Conservation (phyloP, 53 echinoderm and acorn worm genomes). For the Temnopleurus reevesii region DNA sequence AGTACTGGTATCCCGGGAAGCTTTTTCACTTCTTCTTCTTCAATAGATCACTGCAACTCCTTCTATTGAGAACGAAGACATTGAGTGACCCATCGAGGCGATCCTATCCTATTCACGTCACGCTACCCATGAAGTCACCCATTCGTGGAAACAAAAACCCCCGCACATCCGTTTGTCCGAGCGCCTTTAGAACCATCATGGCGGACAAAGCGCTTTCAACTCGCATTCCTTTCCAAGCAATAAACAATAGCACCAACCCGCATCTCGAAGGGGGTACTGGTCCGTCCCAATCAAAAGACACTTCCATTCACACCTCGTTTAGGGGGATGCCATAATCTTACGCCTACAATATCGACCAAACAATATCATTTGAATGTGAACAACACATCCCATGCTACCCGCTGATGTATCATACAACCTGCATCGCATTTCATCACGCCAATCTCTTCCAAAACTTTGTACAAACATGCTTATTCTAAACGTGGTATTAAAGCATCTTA, state of each 20-base stretch:
- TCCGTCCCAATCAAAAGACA: conserved; percentile 18
- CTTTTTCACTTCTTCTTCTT: no score
- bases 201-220: conserved; percentile 42
- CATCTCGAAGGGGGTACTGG: conserved; percentile 12
- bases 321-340: background rate
- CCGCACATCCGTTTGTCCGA: background rate
- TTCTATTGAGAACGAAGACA: background rate
- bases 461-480: background rate
- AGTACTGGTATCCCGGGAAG: background rate
- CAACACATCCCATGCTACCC: conserved; percentile 2
- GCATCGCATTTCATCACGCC: background rate
- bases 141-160: conserved; percentile 17
- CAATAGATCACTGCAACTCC: background rate
- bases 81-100: background rate
- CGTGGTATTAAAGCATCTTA: background rate
- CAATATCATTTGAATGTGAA: conserved; percentile 40
- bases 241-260: conserved; percentile 25
- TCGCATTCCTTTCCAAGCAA: conserved; percentile 1
- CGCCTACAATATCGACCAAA: conserved; percentile 21
- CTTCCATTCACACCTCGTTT: conserved; percentile 42
- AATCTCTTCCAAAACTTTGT: background rate
- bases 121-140: background rate
- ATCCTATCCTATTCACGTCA: background rate
- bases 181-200: background rate
- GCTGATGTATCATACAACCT: background rate